Evolutionary conservation across 1,140 invertebrate genomes (phyloP).

Genomic region (Drosophila lacteicornis): DNA sequence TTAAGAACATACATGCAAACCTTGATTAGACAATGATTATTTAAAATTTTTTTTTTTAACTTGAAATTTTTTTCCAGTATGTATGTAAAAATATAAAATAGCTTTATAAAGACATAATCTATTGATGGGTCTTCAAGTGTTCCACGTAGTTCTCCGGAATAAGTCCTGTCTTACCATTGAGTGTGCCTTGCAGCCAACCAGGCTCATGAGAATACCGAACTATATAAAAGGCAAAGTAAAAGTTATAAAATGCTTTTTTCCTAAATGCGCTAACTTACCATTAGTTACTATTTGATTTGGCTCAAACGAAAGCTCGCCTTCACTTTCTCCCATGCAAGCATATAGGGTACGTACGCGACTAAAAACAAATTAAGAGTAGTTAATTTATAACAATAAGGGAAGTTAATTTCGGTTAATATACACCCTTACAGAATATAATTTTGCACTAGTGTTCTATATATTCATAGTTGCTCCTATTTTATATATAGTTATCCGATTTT

Average conservation of each 20-base stretch:
- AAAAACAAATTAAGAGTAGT: constrained; percentile 12
- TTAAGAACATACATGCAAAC: constrained; percentile 1
- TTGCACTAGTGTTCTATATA: no score
- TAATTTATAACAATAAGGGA: no score
- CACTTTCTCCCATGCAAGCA: constrained; percentile 97
- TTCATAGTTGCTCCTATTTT: no score
- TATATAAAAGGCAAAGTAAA: constrained; percentile 85
- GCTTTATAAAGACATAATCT: constrained; percentile 25
- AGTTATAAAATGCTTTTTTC: neutral
- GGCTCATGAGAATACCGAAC: constrained; percentile 96
- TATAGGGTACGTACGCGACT: constrained; percentile 96
- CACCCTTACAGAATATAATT: no score
- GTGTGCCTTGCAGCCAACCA: constrained; percentile 97
- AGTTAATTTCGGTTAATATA: no score
- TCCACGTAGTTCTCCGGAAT: constrained; percentile 99
- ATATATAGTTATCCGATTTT: no score
- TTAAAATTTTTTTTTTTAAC: constrained; percentile 1
- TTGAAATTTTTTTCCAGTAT: neutral
- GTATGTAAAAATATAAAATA: constrained; percentile 15
- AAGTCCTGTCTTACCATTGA: constrained; percentile 96
- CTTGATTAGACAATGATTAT: constrained; percentile 21
- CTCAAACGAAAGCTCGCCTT: constrained; percentile 98
- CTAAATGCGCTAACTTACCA: constrained; percentile 88
- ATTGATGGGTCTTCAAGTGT: constrained; percentile 84
- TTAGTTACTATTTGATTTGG: constrained; percentile 99